These are phyloP conservation scores for Drosophila rhopaloa DNA, from an alignment of 1,140 invertebrate species.

Conservation along the genomic window DNA sequence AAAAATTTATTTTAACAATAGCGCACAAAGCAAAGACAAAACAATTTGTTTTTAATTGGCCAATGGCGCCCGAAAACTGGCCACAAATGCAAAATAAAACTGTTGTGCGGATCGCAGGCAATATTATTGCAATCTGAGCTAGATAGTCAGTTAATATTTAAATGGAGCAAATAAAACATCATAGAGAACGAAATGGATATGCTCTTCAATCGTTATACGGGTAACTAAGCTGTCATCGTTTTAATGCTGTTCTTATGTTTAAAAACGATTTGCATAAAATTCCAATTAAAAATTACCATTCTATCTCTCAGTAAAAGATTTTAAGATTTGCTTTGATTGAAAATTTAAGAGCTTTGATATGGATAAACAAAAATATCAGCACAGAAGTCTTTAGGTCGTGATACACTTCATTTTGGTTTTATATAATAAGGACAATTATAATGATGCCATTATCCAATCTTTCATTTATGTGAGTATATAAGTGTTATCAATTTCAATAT, in stretches of 20 bases:
- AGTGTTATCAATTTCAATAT: neutral
- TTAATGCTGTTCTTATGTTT: neutral
- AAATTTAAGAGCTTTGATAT: no score
- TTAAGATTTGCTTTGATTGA: no score
- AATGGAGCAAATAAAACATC: conserved; percentile 18
- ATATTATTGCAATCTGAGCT: conserved; percentile 23
- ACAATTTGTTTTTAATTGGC: conserved; percentile 66
- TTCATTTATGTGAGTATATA: neutral
- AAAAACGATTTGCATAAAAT: neutral
- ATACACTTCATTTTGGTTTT: neutral
- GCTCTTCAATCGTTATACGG: conserved; percentile 7
- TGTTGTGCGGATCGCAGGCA: conserved; percentile 13
- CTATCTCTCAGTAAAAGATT: no score
- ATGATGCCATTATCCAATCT: no score
- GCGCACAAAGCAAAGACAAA: conserved; percentile 34
- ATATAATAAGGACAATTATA: no score
- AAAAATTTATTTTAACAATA: conserved; percentile 38
- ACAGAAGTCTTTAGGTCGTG: no score
- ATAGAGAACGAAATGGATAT: conserved; percentile 22
- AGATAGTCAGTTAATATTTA: conserved; percentile 43
- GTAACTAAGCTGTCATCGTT: neutral
- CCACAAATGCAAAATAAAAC: conserved; percentile 51
- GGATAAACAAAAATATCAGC: no score
- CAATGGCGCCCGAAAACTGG: conserved; percentile 45
- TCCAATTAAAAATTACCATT: neutral